Base-by-base conservation (phyloP, 2,113 vertebrate species). In the Engystomops pustulosus region DNA sequence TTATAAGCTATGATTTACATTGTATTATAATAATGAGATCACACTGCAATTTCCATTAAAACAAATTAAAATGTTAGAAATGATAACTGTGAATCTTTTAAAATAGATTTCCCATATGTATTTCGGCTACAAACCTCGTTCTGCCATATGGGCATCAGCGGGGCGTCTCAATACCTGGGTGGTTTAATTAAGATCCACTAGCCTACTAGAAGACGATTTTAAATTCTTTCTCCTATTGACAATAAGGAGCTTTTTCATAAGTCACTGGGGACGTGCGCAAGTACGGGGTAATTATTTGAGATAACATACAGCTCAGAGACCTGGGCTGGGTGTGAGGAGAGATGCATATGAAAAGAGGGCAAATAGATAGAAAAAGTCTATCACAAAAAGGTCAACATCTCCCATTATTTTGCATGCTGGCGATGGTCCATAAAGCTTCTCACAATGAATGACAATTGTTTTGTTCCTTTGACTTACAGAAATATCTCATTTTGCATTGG, bases 151-250 rank as follows among this genome's bases (percentile, higher is more conserved):
- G 94, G 93, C 88, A 85, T 90, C 86, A 88, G 92, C 90, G 89
- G 93, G 91, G 90, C 90, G 89, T 89, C 90, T 90, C 89, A 94
- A 94, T 94, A 94, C 93, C 93, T 94, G 91, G 91, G 92, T 93
- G 94, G 93, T 77, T 94, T 95, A 94, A 95, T 94, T 94, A 95
- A 93, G 92, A 93, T 91, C 92, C 93, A 93, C 93, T 90, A 93
- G 94, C 91, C 92, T 91, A 93, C 90, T 89, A 91, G 91, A 94
- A 91, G 92, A 89, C 90, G 87, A 88, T 88, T 91, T 93, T 87
- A 94, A 90, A 93, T 93, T 89, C 88, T 88, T 88, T 80, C 38
- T 76, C 85, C 80, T 80, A 72, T 87, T 91, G 90, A 87, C 91
- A 90, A 90, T 86, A 87, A 84, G 89, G 77, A 88, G 80, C 87